Conservation (phyloP, 2,888 invertebrate species). For the Perdita meconis region DNA sequence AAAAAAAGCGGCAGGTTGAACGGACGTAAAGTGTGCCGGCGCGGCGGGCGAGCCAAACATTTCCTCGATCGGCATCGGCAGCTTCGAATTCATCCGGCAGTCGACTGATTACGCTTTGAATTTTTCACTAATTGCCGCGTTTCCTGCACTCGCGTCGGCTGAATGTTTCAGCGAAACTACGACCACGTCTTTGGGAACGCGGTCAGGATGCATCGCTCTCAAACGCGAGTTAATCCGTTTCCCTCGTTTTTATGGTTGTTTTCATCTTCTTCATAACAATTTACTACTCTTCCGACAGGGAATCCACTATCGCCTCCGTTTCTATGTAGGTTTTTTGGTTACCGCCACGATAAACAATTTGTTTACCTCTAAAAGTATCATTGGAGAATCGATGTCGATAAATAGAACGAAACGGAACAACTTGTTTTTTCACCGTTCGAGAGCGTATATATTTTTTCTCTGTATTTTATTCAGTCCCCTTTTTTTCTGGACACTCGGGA, state of each 20-base stretch:
- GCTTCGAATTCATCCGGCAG: constrained; percentile 17
- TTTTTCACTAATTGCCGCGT: constrained; percentile 48
- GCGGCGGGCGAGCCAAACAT: not conserved
- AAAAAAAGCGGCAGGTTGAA: not conserved
- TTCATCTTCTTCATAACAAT: not conserved
- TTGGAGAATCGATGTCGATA: not conserved
- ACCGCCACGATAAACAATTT: not conserved
- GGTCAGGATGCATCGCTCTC: constrained; percentile 19
- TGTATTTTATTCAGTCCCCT: not conserved
- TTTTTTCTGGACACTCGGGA: constrained; percentile 12
- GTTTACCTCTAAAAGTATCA: not conserved
- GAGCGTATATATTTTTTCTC: not conserved
- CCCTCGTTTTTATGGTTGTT: not conserved
- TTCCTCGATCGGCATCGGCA: constrained; percentile 18
- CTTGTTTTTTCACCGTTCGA: not conserved
- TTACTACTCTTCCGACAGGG: not conserved
- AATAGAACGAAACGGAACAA: not conserved
- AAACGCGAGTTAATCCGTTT: not conserved
- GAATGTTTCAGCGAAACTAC: constrained; percentile 17
- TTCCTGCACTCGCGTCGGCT: constrained; percentile 1
- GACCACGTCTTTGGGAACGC: constrained; percentile 17
- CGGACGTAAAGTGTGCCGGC: not conserved
- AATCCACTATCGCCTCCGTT: not conserved
- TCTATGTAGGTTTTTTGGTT: not conserved
- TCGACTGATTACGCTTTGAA: constrained; percentile 45